Conservation (phyloP, 92 coral and sea anemone genomes). For the Porites evermanni region DNA sequence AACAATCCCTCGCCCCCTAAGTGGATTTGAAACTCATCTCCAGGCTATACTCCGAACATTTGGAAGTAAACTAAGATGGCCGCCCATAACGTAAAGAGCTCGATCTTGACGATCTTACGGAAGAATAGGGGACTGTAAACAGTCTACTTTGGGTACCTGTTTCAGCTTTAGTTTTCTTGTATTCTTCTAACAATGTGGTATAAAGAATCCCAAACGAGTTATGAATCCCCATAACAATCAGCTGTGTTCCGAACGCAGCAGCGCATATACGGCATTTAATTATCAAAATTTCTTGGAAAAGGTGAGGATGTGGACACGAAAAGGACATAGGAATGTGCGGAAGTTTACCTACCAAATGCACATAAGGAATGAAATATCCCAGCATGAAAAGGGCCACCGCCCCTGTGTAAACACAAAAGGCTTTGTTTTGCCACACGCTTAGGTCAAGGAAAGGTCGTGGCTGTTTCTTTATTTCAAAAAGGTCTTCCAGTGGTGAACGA, state of each 20-base stretch:
- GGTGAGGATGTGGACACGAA: too few relatives aligned
- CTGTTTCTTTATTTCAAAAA: constrained; percentile 54
- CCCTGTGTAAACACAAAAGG: constrained; percentile 78
- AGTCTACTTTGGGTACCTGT: constrained; percentile 47
- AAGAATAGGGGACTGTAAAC: too few relatives aligned
- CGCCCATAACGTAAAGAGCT: too few relatives aligned
- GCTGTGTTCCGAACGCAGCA: constrained; percentile 77
- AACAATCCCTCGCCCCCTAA: too few relatives aligned
- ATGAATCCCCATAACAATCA: constrained; percentile 82
- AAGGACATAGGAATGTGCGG: too few relatives aligned
- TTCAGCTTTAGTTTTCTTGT: constrained; percentile 67
- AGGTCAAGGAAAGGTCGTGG: constrained; percentile 71
- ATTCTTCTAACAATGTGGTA: constrained; percentile 64
- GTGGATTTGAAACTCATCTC: too few relatives aligned
- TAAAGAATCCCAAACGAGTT: constrained; percentile 87
- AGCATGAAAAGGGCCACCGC: constrained; percentile 94
- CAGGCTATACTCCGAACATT: too few relatives aligned
- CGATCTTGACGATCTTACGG: too few relatives aligned
- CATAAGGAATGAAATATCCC: constrained; percentile 92
- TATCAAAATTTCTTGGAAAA: too few relatives aligned
- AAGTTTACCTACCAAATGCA: constrained; percentile 84
- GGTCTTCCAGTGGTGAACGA: constrained; percentile 79
- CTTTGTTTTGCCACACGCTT: constrained; percentile 74
- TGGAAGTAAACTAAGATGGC: too few relatives aligned
- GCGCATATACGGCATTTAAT: too few relatives aligned